Base-by-base conservation (phyloP, 2,113 vertebrate genomes). In the Rattus rattus region DNA sequence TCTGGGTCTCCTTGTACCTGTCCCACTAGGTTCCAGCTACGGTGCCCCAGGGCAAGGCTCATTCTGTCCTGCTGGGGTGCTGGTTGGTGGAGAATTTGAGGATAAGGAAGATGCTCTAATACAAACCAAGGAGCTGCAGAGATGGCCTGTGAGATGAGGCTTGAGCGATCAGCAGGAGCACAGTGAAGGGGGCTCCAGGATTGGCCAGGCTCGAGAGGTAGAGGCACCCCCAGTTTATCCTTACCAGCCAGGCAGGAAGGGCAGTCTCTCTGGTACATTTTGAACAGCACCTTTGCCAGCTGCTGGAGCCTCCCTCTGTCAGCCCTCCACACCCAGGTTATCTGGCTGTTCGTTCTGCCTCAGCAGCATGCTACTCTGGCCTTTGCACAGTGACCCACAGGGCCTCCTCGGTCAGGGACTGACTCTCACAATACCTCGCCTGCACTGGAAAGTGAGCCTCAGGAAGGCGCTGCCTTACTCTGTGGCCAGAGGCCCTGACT, bases 381-480 rank as follows among this genome's bases (percentile, higher is more conserved):
- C 67, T 88, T 26, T 72, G 67, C 49, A 54, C 65, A 28, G 2
- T 54, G n/a, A 5, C 56, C 20, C 65, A 16, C 49, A 30, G n/a
- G 10, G 61, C 73, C 17, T 9, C 33, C 43, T 43, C 43, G 2
- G 24, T 1, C 2, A 2, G 13, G 49, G 7, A 0, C 47, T 39
- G 16, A 22, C 49, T 36, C 65, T 56, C 0, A 3, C 24, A 20
- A 2, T 52, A 36, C 10, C 20, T 7, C 2, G 36, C 49, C 52
- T 43, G 20, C 52, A 14, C 43, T 80, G 7, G 43, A 70, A 92
- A 54, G 67, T 61, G 20, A 9, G 65, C 39, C 19, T 39, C 87
- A 28, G 76, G 69, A 52, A 63, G 52, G n/a, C 81, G 67, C 43
- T 63, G 61, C 19, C 63, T 39, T 63, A 4, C 24, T 12, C 0